A percentile compares a stretch with the other conserved stretches of the same genome.
phyloP scores from a whole-genome alignment of 2,797 vertebrate species.

The Anguilla megastoma region DNA sequence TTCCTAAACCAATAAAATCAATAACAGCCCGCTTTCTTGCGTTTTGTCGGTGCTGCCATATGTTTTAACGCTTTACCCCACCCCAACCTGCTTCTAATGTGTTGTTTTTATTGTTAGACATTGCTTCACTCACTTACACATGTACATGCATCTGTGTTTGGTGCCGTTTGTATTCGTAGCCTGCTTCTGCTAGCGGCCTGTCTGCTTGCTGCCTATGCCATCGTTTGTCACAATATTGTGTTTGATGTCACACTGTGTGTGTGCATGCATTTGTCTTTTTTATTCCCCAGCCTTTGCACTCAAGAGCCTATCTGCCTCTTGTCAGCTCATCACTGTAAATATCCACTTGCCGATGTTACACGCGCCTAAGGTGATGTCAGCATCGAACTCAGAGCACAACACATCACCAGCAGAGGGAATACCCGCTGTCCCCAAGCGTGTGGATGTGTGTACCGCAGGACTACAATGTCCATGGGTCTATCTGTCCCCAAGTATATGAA shows the following conservation, averaged over 20 bases:
- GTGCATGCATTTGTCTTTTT: not conserved
- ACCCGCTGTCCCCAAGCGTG: not conserved
- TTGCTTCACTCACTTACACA: not conserved
- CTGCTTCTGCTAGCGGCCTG: no score
- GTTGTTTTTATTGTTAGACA: not conserved
- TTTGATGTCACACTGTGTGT: not conserved
- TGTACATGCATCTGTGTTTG: not conserved
- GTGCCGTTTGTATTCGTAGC: no score
- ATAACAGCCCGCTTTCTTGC: not conserved
- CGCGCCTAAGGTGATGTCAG: not conserved
- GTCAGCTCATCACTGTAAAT: no score
- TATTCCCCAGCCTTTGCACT: not conserved
- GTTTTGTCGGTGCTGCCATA: not conserved
- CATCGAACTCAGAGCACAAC: not conserved
- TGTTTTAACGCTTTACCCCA: not conserved
- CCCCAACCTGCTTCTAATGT: no score
- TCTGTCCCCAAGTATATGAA: not conserved
- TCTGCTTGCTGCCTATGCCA: not conserved
- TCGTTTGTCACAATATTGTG: not conserved
- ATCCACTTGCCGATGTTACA: no score
- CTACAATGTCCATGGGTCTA: not conserved
- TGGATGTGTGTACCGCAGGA: not conserved
- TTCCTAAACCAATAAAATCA: not conserved
- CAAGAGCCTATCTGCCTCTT: not conserved
- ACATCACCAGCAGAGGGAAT: not conserved